phyloP scores from a whole-genome alignment of 2,797 vertebrate genomes.

The Vultur gryphus region DNA sequence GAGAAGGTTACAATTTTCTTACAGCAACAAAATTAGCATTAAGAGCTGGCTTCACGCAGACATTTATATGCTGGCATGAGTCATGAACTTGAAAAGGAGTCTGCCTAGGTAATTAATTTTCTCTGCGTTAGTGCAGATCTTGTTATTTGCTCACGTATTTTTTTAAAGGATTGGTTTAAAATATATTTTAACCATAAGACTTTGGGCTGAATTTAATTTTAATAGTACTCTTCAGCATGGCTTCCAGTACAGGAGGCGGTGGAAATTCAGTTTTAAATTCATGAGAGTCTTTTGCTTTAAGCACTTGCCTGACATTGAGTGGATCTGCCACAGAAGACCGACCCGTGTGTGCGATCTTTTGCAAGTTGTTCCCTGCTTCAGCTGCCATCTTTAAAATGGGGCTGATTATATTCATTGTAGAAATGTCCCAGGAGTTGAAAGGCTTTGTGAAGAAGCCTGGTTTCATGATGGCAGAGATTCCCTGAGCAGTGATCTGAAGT shows the following conservation, averaged over 20 bases:
- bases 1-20: conserved; percentile 21
- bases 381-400: conserved; percentile 2
- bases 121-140: neutral
- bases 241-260: neutral
- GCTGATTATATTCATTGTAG: neutral
- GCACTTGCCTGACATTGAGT: neutral
- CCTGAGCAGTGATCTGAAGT: neutral
- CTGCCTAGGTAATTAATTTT: conserved; percentile 55
- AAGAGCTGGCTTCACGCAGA: conserved; percentile 8
- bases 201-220: neutral
- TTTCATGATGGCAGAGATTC: neutral
- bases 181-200: neutral
- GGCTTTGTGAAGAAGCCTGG: neutral
- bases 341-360: neutral
- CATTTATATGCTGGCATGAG: conserved; percentile 53
- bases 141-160: neutral
- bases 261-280: neutral
- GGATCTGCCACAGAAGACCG: neutral
- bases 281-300: neutral
- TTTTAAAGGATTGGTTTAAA: neutral
- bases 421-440: neutral
- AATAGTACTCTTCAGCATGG: neutral
- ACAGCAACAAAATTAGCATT: conserved; percentile 36
- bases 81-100: conserved; percentile 52
- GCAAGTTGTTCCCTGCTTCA: neutral